Evolutionary conservation across 2,113 vertebrate genomes (phyloP).

Genomic region (Lepisosteus osseus): DNA sequence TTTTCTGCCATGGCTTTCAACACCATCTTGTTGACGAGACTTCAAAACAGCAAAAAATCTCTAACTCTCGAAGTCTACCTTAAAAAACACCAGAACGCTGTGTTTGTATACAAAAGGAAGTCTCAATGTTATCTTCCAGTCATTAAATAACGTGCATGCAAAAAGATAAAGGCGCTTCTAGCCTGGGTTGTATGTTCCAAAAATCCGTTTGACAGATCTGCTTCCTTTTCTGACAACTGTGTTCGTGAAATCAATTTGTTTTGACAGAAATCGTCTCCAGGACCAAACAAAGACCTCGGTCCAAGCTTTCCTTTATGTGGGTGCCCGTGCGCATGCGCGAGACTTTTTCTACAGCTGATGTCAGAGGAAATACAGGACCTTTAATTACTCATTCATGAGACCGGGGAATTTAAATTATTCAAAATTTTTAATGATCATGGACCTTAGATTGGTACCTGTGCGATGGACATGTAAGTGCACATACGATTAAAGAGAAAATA

Average conservation of each 20-base stretch:
- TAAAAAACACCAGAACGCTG: slow-evolving; percentile 53
- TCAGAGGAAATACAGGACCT: neutral
- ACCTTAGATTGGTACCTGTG: too few relatives aligned
- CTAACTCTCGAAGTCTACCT: slow-evolving; percentile 47
- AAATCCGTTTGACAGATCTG: too few relatives aligned
- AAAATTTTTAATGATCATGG: too few relatives aligned
- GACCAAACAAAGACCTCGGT: neutral
- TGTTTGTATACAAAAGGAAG: slow-evolving; percentile 61
- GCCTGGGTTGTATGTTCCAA: too few relatives aligned
- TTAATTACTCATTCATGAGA: too few relatives aligned
- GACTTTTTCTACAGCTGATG: neutral
- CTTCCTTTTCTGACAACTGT: too few relatives aligned
- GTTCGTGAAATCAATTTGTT: too few relatives aligned
- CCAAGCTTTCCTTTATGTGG: neutral
- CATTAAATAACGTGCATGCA: slow-evolving; percentile 50
- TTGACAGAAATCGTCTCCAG: too few relatives aligned
- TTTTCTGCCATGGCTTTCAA: slow-evolving; percentile 30
- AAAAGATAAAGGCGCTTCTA: neutral
- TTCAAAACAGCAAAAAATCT: slow-evolving; percentile 17
- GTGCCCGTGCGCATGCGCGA: too few relatives aligned
- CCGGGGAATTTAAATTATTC: too few relatives aligned
- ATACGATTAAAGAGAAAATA: too few relatives aligned
- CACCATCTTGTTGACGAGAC: neutral
- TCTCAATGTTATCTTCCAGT: slow-evolving; percentile 16
- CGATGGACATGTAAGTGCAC: too few relatives aligned